phyloP scores from a whole-genome alignment of 2,888 invertebrate species.

The Yponomeuta malinellus region DNA sequence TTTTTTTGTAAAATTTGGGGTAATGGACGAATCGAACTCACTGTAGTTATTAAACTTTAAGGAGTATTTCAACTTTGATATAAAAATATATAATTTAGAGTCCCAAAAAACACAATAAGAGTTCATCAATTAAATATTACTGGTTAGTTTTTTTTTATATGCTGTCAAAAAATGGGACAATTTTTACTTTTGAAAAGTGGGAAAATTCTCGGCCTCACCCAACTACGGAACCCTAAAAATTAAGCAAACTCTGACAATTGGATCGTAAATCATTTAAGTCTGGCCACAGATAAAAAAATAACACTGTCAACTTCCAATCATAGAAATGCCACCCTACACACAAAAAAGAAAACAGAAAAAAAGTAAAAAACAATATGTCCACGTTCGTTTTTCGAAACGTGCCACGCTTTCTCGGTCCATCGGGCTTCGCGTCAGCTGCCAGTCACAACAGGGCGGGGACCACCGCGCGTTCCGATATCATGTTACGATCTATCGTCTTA shows the following conservation, averaged over 20 bases:
- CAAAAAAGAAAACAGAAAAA: conserved; percentile 19
- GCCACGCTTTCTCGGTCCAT: conserved; percentile 73
- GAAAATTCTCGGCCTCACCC: too few relatives aligned
- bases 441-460: conserved; percentile 60
- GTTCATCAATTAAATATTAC: too few relatives aligned
- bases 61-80: too few relatives aligned
- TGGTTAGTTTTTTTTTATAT: too few relatives aligned
- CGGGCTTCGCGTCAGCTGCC: conserved; percentile 72
- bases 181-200: too few relatives aligned
- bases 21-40: too few relatives aligned
- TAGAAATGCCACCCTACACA: conserved; percentile 31
- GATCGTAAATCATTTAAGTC: neutral
- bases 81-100: too few relatives aligned
- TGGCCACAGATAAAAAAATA: conserved; percentile 15
- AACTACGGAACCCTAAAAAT: too few relatives aligned
- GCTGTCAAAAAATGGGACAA: too few relatives aligned
- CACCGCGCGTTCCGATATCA: conserved; percentile 61
- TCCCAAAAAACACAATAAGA: too few relatives aligned
- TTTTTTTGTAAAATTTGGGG: too few relatives aligned
- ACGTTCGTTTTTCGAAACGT: conserved; percentile 54
- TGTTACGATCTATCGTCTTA: conserved; percentile 71
- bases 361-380: conserved; percentile 23
- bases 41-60: too few relatives aligned
- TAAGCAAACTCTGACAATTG: neutral
- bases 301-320: conserved; percentile 34